Percentiles rank a stretch among this genome's conserved stretches.
Conservation (phyloP, 2,113 vertebrate species). For the Chlamydotis undulata region DNA sequence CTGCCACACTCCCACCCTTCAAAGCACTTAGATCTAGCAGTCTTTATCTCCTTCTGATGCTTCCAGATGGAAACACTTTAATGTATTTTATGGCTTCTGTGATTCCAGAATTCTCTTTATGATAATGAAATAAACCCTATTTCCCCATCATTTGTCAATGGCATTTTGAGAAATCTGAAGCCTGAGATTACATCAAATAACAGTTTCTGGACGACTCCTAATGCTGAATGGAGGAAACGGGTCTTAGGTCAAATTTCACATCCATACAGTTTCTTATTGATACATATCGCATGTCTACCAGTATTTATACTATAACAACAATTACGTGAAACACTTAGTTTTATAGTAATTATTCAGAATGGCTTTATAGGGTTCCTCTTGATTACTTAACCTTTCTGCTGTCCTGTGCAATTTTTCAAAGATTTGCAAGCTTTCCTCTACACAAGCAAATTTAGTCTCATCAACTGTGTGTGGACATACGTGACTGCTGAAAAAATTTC, state of each 20-base stretch:
- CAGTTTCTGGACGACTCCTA: not conserved
- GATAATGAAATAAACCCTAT: not conserved
- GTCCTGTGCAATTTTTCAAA: not conserved
- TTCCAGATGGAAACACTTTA: not conserved
- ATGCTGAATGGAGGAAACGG: not conserved
- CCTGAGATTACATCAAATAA: not conserved
- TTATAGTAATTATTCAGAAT: too few relatives aligned
- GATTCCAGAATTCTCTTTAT: not conserved
- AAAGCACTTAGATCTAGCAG: not conserved
- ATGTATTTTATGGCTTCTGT: not conserved
- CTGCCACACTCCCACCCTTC: not conserved
- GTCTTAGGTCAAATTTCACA: not conserved
- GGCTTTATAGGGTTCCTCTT: too few relatives aligned
- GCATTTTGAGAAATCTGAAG: not conserved
- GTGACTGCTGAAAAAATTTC: not conserved
- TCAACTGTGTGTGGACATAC: not conserved
- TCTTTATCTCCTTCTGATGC: not conserved
- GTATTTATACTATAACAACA: not conserved
- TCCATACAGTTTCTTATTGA: not conserved
- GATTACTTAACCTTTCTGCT: not conserved
- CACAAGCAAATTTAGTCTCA: not conserved
- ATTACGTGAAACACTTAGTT: not conserved
- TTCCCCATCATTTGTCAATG: not conserved
- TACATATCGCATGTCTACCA: not conserved
- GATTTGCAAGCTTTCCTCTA: too few relatives aligned